These are phyloP conservation scores for Danio choprae DNA, from an alignment of 2,797 vertebrate genomes.

Conservation along the genomic window DNA sequence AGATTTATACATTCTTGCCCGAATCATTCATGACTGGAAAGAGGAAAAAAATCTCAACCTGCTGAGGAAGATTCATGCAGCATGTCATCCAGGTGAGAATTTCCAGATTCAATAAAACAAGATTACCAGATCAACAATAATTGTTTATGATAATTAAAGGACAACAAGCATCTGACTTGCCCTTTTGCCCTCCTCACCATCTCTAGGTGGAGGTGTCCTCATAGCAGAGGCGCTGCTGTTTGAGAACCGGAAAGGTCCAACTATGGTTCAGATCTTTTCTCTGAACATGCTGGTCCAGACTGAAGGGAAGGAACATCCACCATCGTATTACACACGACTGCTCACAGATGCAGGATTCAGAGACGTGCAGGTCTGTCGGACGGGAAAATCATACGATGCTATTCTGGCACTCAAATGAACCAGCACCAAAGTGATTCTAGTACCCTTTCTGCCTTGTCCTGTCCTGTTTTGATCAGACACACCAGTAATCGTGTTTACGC, in stretches of 20 bases:
- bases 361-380: conserved; percentile 74
- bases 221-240: conserved; percentile 76
- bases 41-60: conserved; percentile 74
- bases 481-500: conserved; percentile 4
- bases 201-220: conserved; percentile 75
- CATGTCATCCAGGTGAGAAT: conserved; percentile 71
- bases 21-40: conserved; percentile 80
- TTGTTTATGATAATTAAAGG: neutral
- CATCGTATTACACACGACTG: conserved; percentile 72
- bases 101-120: neutral
- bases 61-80: conserved; percentile 71
- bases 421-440: neutral
- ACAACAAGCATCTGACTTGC: neutral
- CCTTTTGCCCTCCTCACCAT: neutral
- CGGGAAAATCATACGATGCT: conserved; percentile 78
- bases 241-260: conserved; percentile 75
- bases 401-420: conserved; percentile 77
- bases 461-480: conserved; percentile 3
- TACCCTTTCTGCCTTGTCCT: conserved; percentile 5
- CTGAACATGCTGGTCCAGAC: conserved; percentile 81
- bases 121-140: neutral
- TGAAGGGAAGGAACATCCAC: conserved; percentile 73
- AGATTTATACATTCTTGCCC: conserved; percentile 76
- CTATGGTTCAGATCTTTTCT: conserved; percentile 77
- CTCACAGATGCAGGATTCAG: conserved; percentile 70